phyloP scores from a whole-genome alignment of 2,888 invertebrate species.

The Parelbella ahira region DNA sequence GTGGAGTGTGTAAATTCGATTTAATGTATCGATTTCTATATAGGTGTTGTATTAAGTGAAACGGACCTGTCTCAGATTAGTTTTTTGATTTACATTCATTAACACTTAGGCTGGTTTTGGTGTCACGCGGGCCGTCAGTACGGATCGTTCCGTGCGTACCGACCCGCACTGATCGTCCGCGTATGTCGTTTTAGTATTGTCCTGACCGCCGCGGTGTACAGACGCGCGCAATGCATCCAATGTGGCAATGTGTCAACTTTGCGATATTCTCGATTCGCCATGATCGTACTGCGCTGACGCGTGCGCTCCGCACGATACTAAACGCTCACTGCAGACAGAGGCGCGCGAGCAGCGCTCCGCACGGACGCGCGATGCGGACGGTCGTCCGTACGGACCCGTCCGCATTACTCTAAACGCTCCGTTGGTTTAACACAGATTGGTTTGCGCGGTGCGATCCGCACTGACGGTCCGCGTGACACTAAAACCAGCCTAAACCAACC shows the following conservation, averaged over 20 bases:
- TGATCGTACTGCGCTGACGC: constrained; percentile 30
- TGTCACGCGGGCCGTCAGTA: no score
- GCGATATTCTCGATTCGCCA: constrained; percentile 25
- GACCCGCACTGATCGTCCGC: no score
- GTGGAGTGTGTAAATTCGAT: constrained; percentile 1
- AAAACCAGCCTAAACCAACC: no score
- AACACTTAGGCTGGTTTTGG: no score
- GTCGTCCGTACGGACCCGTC: constrained; percentile 26
- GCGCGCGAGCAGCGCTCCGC: constrained; percentile 28
- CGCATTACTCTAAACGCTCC: constrained; percentile 26
- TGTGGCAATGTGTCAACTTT: no score
- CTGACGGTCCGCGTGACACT: no score
- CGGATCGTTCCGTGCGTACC: no score
- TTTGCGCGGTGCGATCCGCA: constrained; percentile 2
- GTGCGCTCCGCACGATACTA: constrained; percentile 31
- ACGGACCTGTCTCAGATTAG: constrained; percentile 1
- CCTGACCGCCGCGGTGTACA: no score
- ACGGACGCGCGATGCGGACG: constrained; percentile 30
- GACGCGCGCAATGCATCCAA: no score
- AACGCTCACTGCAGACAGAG: constrained; percentile 32
- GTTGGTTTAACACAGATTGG: constrained; percentile 1
- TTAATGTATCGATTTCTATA: constrained; percentile 8
- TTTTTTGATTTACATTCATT: no score
- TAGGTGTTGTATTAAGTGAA: constrained; percentile 2
- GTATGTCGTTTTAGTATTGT: no score